These are phyloP conservation scores for Hypercompe scribonia DNA, from an alignment of 2,888 invertebrate genomes.

Conservation along the genomic window DNA sequence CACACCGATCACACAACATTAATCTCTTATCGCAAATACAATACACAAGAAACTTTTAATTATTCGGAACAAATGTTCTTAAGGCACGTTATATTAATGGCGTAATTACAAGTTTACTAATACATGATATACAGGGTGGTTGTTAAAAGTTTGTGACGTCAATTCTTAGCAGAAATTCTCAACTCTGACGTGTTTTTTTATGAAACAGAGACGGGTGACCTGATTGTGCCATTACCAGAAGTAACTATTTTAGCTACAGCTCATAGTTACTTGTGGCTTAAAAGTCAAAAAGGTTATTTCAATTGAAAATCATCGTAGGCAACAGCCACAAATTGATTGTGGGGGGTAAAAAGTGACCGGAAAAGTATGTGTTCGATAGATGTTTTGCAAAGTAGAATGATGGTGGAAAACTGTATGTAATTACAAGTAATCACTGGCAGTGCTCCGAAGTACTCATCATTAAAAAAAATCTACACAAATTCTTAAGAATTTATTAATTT, in stretches of 20 bases:
- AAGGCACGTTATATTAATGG: slow-evolving; percentile 27
- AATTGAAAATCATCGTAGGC: too few species aligned
- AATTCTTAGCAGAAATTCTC: neutral
- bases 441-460: neutral
- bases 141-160: neutral
- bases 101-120: slow-evolving; percentile 32
- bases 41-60: slow-evolving; percentile 29
- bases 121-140: neutral
- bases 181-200: neutral
- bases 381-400: neutral
- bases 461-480: too few species aligned
- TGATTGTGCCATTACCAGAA: too few species aligned
- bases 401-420: neutral
- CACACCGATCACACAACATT: slow-evolving; percentile 11
- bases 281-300: too few species aligned
- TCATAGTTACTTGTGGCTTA: neutral
- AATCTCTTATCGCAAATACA: slow-evolving; percentile 24
- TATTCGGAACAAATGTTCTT: slow-evolving; percentile 22
- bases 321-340: neutral
- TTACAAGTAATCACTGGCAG: neutral
- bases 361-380: neutral
- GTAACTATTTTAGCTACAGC: too few species aligned
- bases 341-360: neutral
- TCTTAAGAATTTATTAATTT: too few species aligned
- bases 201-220: neutral